Evolutionary conservation across 2,888 invertebrate species (phyloP).

Genomic region (Pollenia griseotomentosa): DNA sequence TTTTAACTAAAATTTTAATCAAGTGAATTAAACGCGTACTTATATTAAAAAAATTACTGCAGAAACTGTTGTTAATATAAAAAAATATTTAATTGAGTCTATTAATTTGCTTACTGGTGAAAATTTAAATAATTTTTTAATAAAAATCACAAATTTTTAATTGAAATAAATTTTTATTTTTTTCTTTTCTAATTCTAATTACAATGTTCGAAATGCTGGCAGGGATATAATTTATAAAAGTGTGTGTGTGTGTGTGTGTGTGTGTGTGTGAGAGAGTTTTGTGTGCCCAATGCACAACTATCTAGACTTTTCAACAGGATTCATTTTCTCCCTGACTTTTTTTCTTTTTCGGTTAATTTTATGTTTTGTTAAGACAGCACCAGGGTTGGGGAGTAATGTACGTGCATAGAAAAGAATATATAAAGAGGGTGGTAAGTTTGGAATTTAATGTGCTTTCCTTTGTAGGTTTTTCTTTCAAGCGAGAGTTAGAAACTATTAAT

Average conservation of each 20-base stretch:
- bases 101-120: too few species aligned
- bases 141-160: too few species aligned
- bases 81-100: too few species aligned
- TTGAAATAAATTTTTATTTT: too few species aligned
- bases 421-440: slow-evolving; percentile 44
- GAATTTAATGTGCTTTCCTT: slow-evolving; percentile 65
- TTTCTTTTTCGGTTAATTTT: slow-evolving; percentile 54
- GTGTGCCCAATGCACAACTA: slow-evolving; percentile 64
- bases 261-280: slow-evolving; percentile 16
- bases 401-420: background rate
- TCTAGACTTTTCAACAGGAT: slow-evolving; percentile 65
- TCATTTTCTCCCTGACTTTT: slow-evolving; percentile 56
- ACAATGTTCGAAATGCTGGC: too few species aligned
- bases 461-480: slow-evolving; percentile 34
- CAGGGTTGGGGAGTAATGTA: background rate
- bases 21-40: too few species aligned
- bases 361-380: slow-evolving; percentile 25
- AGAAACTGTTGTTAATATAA: too few species aligned
- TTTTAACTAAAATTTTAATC: too few species aligned
- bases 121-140: too few species aligned
- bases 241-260: slow-evolving; percentile 19
- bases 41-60: too few species aligned
- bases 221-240: background rate
- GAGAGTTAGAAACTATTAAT: slow-evolving; percentile 68
- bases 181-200: background rate